Evolutionary conservation across 2,113 vertebrate species (phyloP), one percentile per base, ranked within the genome.

Genomic region (Paraplagusia blochii): DNA sequence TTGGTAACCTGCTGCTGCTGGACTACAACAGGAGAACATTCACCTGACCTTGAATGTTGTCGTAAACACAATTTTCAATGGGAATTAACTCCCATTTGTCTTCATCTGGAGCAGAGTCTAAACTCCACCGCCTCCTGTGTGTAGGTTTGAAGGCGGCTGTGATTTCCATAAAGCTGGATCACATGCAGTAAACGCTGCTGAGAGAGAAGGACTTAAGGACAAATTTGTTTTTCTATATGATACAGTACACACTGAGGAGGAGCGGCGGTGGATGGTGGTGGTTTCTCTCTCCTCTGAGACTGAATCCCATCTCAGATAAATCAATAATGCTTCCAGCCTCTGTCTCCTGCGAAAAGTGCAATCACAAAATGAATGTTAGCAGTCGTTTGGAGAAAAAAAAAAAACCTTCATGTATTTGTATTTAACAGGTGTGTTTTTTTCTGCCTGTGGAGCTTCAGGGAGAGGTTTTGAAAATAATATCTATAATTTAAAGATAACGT

Each of bases 301-400:
- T 34, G 16, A 58, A 60, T 71, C 57, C 49, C 43, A 46, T 8
- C 38, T 63, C 9, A 34, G 44, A 60, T 69, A 63, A 77, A 84
- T 81, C 70, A 53, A 65, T 71, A 76, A 64, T 67, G 45, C 33
- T 16, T 50, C 53, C 44, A 29, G 42, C 49, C 49, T 55, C 29
- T n/a, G 44, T 44, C 44, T 61, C 63, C 8, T 45, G 56, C 63
- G 62, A 65, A 67, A 45, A 58, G 42, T 56, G 58, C 12, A 44
- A 52, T 48, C 13, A 48, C 18, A 63, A 66, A 63, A 72, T 51
- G 6, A 71, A 61, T 53, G 47, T 48, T 44, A 15, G 45, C 52
- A 16, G 73, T 73, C 36, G 57, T 29, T 29, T 29, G 22, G 22
- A 6, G 22, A 6, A 6, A 6, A 74, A n/a, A 42, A 56, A 29